phyloP scores from a whole-genome alignment of 2,888 invertebrate species.

The Cephonodes hylas region DNA sequence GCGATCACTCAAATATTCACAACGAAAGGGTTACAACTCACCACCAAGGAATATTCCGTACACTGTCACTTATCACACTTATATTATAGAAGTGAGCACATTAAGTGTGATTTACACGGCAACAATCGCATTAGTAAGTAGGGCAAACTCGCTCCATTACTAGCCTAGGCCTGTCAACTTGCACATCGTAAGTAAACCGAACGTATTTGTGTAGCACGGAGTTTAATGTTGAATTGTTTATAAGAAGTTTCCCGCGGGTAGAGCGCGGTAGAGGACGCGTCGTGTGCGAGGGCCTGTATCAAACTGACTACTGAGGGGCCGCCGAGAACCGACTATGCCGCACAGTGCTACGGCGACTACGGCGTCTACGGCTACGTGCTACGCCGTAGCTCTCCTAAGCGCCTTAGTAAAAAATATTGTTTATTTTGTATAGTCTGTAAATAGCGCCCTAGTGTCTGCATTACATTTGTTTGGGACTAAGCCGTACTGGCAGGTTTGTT shows the following conservation, averaged over 20 bases:
- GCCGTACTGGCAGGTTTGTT: not conserved
- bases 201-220: not conserved
- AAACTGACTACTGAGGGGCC: not conserved
- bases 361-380: not conserved
- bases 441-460: not conserved
- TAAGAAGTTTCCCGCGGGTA: conserved; percentile 9
- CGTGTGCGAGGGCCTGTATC: not conserved
- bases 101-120: conserved; percentile 40
- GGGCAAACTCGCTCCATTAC: conserved; percentile 60
- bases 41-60: not conserved
- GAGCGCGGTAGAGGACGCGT: not conserved
- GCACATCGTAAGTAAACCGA: conserved; percentile 1
- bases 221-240: conserved; percentile 23
- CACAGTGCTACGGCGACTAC: not conserved
- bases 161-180: conserved; percentile 24
- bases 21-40: not conserved
- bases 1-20: not conserved
- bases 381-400: not conserved
- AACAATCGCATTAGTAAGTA: conserved; percentile 62
- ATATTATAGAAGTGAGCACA: conserved; percentile 23
- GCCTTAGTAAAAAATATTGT: not conserved
- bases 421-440: not conserved
- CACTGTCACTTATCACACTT: conserved; percentile 6
- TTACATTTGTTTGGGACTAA: not conserved
- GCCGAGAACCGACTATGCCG: not conserved